phyloP scores from a whole-genome alignment of 2,797 vertebrate species.

The Heteromormyrus szaboi region DNA sequence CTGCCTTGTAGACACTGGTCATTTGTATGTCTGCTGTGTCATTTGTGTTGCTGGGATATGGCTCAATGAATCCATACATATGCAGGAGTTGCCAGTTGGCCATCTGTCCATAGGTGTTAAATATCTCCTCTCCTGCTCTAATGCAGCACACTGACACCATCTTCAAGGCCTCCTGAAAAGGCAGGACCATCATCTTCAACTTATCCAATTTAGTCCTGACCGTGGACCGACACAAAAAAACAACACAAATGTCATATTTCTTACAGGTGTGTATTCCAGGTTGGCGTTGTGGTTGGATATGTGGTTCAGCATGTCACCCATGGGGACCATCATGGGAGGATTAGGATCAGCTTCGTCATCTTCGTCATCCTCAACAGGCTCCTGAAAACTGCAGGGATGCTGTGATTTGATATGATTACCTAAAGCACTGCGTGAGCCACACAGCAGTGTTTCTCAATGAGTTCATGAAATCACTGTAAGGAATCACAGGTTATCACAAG shows the following conservation, averaged over 20 bases:
- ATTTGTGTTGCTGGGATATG: conserved; percentile 69
- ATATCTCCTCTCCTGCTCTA: conserved; percentile 75
- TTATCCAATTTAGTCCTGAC: not conserved
- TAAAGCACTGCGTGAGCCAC: not conserved
- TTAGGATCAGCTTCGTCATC: conserved; percentile 67
- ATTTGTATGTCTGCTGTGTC: conserved; percentile 82
- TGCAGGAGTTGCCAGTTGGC: conserved; percentile 95
- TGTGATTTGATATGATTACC: not conserved
- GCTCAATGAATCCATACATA: conserved; percentile 90
- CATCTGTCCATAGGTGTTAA: conserved; percentile 91
- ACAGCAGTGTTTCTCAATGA: not conserved
- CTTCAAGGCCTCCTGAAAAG: conserved; percentile 68
- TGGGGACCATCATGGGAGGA: conserved; percentile 91
- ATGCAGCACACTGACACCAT: conserved; percentile 77
- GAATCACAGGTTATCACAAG: not conserved
- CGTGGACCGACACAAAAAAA: not conserved
- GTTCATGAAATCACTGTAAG: not conserved
- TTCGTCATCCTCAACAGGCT: conserved; percentile 72
- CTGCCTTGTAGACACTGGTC: conserved; percentile 62
- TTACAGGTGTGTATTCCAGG: conserved; percentile 81
- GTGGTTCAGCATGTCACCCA: conserved; percentile 92
- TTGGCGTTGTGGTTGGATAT: conserved; percentile 83
- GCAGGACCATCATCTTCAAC: not conserved
- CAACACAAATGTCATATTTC: conserved; percentile 29
- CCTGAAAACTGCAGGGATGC: conserved; percentile 77